Evolutionary conservation across 2,797 vertebrate species (phyloP).

Genomic region (Acropternis orthonyx): DNA sequence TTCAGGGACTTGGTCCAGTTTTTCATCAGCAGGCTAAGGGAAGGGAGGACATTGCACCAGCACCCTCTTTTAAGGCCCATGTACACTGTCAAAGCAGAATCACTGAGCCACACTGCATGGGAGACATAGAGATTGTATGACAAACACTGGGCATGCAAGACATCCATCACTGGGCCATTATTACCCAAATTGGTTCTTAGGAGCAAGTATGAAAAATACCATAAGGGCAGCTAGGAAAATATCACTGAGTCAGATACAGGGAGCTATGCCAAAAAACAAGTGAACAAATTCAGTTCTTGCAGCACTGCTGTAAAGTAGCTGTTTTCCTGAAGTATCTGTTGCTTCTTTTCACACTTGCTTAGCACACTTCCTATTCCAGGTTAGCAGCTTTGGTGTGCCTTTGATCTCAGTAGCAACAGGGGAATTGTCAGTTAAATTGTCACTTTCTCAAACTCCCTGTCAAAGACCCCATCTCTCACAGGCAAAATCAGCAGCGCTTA

Average conservation of each 20-base stretch:
- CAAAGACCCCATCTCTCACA: slow-evolving; percentile 20
- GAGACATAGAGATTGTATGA: not conserved
- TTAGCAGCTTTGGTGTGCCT: slow-evolving; percentile 44
- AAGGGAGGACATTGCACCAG: not conserved
- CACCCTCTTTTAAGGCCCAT: not conserved
- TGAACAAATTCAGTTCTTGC: not conserved
- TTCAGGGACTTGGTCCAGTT: not conserved
- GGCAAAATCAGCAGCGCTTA: slow-evolving; percentile 12
- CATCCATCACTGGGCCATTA: not conserved
- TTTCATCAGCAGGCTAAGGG: not conserved
- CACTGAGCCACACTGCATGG: not conserved
- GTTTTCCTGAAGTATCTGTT: slow-evolving; percentile 43
- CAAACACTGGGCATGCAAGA: fast-evolving
- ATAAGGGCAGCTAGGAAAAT: not conserved
- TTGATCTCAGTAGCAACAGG: slow-evolving; percentile 45
- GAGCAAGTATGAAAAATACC: not conserved
- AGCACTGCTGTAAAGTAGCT: not conserved
- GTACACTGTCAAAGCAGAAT: not conserved
- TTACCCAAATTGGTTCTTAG: not conserved
- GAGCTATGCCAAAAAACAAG: slow-evolving; percentile 6
- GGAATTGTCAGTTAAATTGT: slow-evolving; percentile 52
- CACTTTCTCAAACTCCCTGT: slow-evolving; percentile 35
- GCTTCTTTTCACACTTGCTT: slow-evolving; percentile 43
- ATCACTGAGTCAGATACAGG: not conserved
- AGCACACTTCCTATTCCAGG: slow-evolving; percentile 21